Conservation (phyloP, 2,888 invertebrate genomes). For the Melinopterus prodromus region DNA sequence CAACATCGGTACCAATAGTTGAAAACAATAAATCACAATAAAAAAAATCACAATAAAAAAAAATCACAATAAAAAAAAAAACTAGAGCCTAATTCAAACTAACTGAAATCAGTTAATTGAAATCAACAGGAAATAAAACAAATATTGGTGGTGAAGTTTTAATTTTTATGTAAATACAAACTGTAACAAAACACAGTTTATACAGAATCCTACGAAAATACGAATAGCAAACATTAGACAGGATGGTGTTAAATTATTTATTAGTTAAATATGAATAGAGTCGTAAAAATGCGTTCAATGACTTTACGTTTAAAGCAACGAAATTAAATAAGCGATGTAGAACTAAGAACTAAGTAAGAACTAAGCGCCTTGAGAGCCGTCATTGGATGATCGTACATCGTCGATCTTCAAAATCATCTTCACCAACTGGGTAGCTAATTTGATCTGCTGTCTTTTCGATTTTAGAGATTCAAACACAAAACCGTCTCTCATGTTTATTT, state of each 20-base stretch:
- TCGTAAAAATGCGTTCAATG: neutral
- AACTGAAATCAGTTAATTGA: too few relatives aligned
- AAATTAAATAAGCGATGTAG: conserved; percentile 17
- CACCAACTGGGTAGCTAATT: conserved; percentile 96
- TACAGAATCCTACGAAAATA: neutral
- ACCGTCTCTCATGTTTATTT: conserved; percentile 89
- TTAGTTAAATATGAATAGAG: neutral
- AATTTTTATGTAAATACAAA: neutral
- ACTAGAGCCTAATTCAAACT: too few relatives aligned
- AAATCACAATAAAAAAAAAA: too few relatives aligned
- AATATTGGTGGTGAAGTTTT: neutral
- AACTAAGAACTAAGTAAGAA: conserved; percentile 33
- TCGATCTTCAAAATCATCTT: conserved; percentile 99
- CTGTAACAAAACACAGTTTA: neutral
- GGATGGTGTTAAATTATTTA: neutral
- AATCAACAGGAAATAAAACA: neutral
- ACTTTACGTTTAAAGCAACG: neutral
- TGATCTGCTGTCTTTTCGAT: conserved; percentile 96
- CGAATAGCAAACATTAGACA: neutral
- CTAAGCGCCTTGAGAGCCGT: conserved; percentile 42
- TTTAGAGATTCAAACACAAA: conserved; percentile 97
- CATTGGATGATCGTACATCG: conserved; percentile 77
- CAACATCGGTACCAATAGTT: too few relatives aligned
- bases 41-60: too few relatives aligned
- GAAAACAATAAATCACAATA: too few relatives aligned